phyloP scores from a whole-genome alignment of 2,797 vertebrate species.

The Bothrops alternatus region DNA sequence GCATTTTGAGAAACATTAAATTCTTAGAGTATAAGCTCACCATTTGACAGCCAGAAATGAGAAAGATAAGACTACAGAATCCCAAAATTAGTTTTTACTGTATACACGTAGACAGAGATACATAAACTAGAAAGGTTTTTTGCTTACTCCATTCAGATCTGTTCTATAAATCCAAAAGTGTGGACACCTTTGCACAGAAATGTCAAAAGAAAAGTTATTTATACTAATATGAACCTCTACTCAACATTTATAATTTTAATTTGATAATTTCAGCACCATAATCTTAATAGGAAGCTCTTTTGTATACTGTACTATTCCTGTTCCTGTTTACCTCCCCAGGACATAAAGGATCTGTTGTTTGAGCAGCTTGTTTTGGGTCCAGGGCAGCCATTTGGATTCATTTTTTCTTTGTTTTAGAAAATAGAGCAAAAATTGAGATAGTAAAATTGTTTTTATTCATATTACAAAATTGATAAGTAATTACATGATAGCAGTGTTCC shows the following conservation, averaged over 20 bases:
- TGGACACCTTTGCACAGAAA: constrained; percentile 54
- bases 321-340: constrained; percentile 64
- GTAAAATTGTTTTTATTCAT: constrained; percentile 59
- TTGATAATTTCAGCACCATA: constrained; percentile 63
- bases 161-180: background rate
- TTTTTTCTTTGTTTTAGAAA: constrained; percentile 73
- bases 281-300: constrained; percentile 73
- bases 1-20: constrained; percentile 34
- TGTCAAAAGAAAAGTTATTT: constrained; percentile 56
- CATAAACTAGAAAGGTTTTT: constrained; percentile 24
- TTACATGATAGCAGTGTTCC: background rate
- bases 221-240: constrained; percentile 67
- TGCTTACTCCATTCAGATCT: background rate
- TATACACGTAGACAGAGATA: background rate
- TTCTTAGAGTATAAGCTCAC: constrained; percentile 47
- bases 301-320: constrained; percentile 72
- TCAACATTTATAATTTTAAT: constrained; percentile 69
- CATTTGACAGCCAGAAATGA: constrained; percentile 39
- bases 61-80: constrained; percentile 38
- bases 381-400: constrained; percentile 77
- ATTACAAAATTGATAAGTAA: constrained; percentile 56
- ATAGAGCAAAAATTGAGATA: constrained; percentile 49
- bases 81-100: constrained; percentile 14
- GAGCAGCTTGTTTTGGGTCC: constrained; percentile 85
- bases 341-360: constrained; percentile 81